A percentile compares a stretch with the other conserved stretches of the same genome.
phyloP scores from a whole-genome alignment of 2,797 vertebrate genomes.

The Uromys caudimaculatus region DNA sequence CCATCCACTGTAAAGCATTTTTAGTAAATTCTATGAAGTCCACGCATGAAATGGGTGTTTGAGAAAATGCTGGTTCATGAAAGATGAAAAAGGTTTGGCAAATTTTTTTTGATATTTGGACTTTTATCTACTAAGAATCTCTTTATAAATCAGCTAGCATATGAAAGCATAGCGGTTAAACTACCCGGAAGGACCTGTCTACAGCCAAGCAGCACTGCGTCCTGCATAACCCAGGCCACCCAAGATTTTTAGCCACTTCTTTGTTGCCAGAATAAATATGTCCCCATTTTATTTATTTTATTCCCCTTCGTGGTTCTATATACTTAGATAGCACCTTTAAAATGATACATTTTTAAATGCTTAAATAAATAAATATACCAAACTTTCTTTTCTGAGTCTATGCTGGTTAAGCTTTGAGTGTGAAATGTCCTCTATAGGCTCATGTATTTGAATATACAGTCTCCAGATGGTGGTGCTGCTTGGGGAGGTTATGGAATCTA shows the following conservation, averaged over 20 bases:
- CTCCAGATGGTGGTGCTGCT: background rate
- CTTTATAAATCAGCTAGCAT: background rate
- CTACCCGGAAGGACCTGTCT: background rate
- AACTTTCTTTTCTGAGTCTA: background rate
- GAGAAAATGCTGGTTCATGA: background rate
- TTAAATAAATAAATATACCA: background rate
- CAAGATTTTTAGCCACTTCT: background rate
- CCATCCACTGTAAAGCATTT: background rate
- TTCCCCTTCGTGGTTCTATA: background rate
- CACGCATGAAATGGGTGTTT: background rate
- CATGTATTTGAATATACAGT: background rate
- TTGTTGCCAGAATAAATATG: background rate
- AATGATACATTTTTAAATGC: background rate
- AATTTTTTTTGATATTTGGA: background rate
- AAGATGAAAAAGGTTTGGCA: background rate
- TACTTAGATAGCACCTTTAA: background rate
- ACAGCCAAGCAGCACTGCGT: background rate
- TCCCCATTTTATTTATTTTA: slow-evolving; percentile 10
- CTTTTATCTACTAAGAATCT: background rate
- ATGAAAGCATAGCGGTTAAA: background rate
- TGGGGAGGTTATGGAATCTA: background rate
- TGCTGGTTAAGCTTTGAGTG: background rate
- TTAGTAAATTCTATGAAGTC: background rate
- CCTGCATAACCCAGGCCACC: background rate
- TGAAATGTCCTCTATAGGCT: background rate